Percentiles rank a stretch among this genome's conserved stretches.
Evolutionary conservation across 2,888 invertebrate species (phyloP).

Genomic region (Drosophila pseudotakahashii): DNA sequence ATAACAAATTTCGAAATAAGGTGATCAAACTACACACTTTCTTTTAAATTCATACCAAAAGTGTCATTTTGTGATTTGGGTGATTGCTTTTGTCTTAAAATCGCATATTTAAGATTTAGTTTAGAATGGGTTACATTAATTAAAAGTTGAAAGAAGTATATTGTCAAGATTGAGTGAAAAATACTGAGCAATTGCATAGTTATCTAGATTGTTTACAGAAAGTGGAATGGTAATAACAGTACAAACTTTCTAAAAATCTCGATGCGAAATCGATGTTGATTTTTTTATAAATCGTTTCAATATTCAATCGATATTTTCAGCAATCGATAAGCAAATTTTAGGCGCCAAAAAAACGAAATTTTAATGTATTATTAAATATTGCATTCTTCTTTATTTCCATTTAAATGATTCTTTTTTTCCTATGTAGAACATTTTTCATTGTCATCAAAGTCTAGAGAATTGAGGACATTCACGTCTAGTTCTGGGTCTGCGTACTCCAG

Average conservation of each 20-base stretch:
- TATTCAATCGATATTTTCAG: constrained; percentile 1
- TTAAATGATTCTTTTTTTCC: constrained; percentile 1
- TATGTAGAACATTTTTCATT: constrained; percentile 66
- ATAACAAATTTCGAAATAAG: neutral
- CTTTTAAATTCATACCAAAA: constrained; percentile 34
- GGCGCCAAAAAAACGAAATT: neutral
- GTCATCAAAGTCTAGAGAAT: constrained; percentile 92
- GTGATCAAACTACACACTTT: neutral
- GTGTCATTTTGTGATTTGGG: constrained; percentile 40
- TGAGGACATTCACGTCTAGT: constrained; percentile 93
- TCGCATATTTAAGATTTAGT: constrained; percentile 29
- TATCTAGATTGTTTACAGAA: constrained; percentile 1
- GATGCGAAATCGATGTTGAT: constrained; percentile 13
- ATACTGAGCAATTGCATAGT: constrained; percentile 6
- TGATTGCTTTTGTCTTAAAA: constrained; percentile 23
- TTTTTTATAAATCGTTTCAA: neutral
- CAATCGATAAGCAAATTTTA: neutral
- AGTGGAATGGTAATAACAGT: constrained; percentile 21
- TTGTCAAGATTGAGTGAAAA: neutral
- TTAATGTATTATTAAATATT: constrained; percentile 26
- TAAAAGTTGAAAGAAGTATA: constrained; percentile 19
- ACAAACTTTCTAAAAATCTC: constrained; percentile 3
- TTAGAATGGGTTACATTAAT: constrained; percentile 19
- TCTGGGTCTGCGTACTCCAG: constrained; percentile 98
- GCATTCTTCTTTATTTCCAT: constrained; percentile 28